Conservation (phyloP, 2,888 invertebrate genomes). For the Geotrupes spiniger region DNA sequence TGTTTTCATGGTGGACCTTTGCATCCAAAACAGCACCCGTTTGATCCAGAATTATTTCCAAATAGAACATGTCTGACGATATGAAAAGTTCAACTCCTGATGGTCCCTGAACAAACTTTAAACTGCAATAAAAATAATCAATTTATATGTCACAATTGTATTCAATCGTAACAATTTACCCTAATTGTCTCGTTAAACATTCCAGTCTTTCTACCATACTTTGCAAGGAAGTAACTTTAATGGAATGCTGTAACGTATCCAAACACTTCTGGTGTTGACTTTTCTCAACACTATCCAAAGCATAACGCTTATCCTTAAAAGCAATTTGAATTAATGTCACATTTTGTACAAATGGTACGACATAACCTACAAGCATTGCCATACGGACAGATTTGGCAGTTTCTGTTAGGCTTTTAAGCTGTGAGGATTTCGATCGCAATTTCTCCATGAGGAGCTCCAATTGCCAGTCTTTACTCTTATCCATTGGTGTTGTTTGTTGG, state of each 20-base stretch:
- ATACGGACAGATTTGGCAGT: conserved; percentile 85
- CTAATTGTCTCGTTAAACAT: conserved; percentile 85
- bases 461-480: conserved; percentile 72
- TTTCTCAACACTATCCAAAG: conserved; percentile 81
- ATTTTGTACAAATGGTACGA: conserved; percentile 6
- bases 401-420: conserved; percentile 79
- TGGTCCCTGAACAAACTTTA: conserved; percentile 84
- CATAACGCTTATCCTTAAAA: conserved; percentile 82
- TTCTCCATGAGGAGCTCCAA: conserved; percentile 90
- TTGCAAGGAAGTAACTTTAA: conserved; percentile 87
- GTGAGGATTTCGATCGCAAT: conserved; percentile 77
- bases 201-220: conserved; percentile 90
- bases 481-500: conserved; percentile 38
- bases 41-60: conserved; percentile 84
- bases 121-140: conserved; percentile 53
- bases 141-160: conserved; percentile 9
- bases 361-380: conserved; percentile 70
- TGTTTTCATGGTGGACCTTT: conserved; percentile 88
- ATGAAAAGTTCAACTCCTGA: conserved; percentile 82
- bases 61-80: conserved; percentile 94
- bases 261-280: conserved; percentile 85
- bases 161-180: conserved; percentile 58
- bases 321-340: conserved; percentile 19
- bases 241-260: conserved; percentile 89
- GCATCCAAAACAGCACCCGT: conserved; percentile 86